Percentiles rank a stretch among this genome's conserved stretches.
phyloP scores from a whole-genome alignment of 2,797 vertebrate genomes.

The Euthynnus affinis region DNA sequence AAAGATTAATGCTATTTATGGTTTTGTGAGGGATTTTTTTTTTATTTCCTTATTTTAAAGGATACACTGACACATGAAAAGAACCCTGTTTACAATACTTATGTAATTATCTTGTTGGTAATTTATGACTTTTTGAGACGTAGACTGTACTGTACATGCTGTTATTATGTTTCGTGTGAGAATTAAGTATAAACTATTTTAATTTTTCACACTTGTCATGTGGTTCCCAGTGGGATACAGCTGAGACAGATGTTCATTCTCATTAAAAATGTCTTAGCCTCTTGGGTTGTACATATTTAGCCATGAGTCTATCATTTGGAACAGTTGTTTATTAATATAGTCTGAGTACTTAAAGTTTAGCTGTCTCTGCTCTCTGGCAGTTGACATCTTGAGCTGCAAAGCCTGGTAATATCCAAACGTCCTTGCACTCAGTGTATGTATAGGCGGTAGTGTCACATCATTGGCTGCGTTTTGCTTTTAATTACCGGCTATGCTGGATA shows the following conservation, averaged over 20 bases:
- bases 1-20: background rate
- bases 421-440: background rate
- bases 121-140: constrained; percentile 1
- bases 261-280: constrained; percentile 71
- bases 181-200: constrained; percentile 63
- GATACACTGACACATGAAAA: background rate
- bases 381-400: constrained; percentile 48
- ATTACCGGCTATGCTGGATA: background rate
- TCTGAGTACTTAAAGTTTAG: constrained; percentile 34
- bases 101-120: background rate
- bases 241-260: constrained; percentile 74
- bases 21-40: background rate
- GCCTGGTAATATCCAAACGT: constrained; percentile 1
- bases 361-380: constrained; percentile 18
- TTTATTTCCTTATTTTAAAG: background rate
- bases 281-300: constrained; percentile 72
- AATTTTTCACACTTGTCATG: constrained; percentile 65
- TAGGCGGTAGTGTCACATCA: background rate
- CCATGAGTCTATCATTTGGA: constrained; percentile 58
- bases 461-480: background rate
- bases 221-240: constrained; percentile 56
- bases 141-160: background rate
- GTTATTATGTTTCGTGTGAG: constrained; percentile 24
- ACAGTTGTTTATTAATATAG: constrained; percentile 57
- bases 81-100: accelerated